Base-by-base conservation (phyloP, 2,113 vertebrate species). In the Hydrochoerus hydrochaeris region DNA sequence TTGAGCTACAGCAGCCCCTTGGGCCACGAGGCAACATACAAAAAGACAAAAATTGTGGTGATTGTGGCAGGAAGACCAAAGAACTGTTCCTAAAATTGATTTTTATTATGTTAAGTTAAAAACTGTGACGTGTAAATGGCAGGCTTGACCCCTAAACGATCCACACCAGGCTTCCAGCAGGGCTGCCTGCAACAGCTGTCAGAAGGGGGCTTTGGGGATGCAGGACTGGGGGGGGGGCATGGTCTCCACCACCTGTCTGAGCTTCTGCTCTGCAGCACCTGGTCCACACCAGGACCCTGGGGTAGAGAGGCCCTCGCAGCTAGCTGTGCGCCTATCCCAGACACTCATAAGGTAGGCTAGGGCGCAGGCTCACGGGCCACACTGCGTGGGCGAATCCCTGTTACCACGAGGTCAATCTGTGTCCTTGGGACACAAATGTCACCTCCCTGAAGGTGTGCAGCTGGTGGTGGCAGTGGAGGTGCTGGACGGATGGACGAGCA, bases 261-360 rank as follows among this genome's bases (percentile, higher is more conserved):
- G 19, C 26, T 77, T 75, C 13, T 3, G 24, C 73, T 49, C 13
- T 49, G 75, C 26, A 78, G 75, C 44, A 17, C 44, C 12, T 14
- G n/a, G 41, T 3, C n/a, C 24, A 0, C 9, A 1, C 11, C 0
- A 24, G 32, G 19, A 4, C 14, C 19, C 1, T 1, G 30, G 73
- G 26, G 44, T 16, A 30, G 13, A 49, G n/a, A 24, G 44, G 41
- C 7, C 44, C 24, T 28, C 28, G 13, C 44, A 49, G 75, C 75
- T 44, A 78, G 28, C 28, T 16, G 44, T 16, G 17, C 35, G 35
- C 67, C 67, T 19, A 35, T 16, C 32, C 67, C 32, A 67, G 67
- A 30, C 71, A 44, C 41, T 75, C 5, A 2, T 9, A 46, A 46
- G 44, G 41, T 12, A 77, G 73, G 24, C 73, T 30, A 4, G 26